phyloP scores from a whole-genome alignment of 2,888 invertebrate species.

The Callinectes sapidus region DNA sequence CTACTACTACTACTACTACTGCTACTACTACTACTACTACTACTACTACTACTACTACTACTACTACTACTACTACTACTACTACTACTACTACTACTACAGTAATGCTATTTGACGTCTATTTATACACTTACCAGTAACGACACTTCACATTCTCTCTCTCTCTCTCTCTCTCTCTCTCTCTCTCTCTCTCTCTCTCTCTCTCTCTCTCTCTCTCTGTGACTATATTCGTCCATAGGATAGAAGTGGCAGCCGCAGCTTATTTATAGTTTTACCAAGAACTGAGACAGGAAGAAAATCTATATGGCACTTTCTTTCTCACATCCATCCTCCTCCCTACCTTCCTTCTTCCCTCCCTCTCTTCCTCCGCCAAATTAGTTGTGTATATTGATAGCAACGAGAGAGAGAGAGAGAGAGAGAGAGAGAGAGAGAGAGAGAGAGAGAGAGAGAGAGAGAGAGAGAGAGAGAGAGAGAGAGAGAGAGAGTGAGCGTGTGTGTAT shows the following conservation, averaged over 20 bases:
- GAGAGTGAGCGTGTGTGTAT: no score
- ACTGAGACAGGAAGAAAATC: slow-evolving; percentile 20
- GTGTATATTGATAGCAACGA: not conserved
- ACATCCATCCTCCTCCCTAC: not conserved
- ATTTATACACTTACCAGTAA: no score
- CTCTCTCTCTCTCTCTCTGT: slow-evolving; percentile 12
- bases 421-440: not conserved
- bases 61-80: not conserved
- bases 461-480: no score
- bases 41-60: not conserved
- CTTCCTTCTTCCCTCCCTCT: not conserved
- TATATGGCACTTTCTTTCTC: not conserved
- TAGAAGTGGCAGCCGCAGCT: slow-evolving; percentile 2
- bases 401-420: not conserved
- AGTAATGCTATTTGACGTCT: not conserved
- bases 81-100: not conserved
- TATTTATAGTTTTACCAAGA: slow-evolving; percentile 23
- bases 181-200: slow-evolving; percentile 18
- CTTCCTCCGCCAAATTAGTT: not conserved
- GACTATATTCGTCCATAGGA: slow-evolving; percentile 29
- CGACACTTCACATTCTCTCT: not conserved
- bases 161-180: slow-evolving; percentile 1
- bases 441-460: not conserved
- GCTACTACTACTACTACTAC: not conserved
- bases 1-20: not conserved